These are phyloP conservation scores for Diplodus sargus DNA, from an alignment of 2,797 vertebrate species.

Conservation along the genomic window DNA sequence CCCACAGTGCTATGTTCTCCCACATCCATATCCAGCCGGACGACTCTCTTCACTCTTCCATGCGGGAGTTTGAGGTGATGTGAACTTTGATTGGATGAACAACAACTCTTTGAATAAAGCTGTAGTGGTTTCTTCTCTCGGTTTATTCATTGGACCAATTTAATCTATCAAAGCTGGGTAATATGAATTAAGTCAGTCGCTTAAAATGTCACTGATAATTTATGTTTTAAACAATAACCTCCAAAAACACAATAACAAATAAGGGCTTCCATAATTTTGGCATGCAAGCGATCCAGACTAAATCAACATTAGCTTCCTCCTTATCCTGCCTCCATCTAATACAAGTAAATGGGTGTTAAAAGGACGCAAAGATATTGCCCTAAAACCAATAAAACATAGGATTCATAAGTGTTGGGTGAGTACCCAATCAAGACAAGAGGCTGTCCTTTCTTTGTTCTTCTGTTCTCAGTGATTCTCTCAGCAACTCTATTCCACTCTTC, in stretches of 20 bases:
- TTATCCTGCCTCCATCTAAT: too few species aligned
- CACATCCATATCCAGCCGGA: conserved; percentile 6
- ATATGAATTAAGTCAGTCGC: background rate
- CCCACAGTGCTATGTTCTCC: background rate
- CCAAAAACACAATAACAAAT: background rate
- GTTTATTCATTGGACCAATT: background rate
- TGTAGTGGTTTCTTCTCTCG: background rate
- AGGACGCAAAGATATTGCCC: too few species aligned
- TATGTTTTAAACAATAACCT: background rate
- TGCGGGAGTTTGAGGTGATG: background rate
- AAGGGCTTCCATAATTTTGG: background rate
- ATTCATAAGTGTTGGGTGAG: too few species aligned
- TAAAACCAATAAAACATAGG: too few species aligned
- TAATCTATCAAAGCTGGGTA: background rate
- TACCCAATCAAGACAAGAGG: too few species aligned
- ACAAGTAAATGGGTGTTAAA: too few species aligned
- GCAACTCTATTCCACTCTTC: too few species aligned
- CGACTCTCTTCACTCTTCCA: conserved; percentile 3
- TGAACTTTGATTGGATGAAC: conserved; percentile 9
- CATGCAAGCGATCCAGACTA: too few species aligned
- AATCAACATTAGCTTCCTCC: too few species aligned
- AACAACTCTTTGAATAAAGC: background rate
- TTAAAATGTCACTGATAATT: background rate
- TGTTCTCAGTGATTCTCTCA: too few species aligned
- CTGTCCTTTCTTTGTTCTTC: too few species aligned